Conservation (phyloP, 1,140 invertebrate genomes). For the honey bee (Apis mellifera) region DNA sequence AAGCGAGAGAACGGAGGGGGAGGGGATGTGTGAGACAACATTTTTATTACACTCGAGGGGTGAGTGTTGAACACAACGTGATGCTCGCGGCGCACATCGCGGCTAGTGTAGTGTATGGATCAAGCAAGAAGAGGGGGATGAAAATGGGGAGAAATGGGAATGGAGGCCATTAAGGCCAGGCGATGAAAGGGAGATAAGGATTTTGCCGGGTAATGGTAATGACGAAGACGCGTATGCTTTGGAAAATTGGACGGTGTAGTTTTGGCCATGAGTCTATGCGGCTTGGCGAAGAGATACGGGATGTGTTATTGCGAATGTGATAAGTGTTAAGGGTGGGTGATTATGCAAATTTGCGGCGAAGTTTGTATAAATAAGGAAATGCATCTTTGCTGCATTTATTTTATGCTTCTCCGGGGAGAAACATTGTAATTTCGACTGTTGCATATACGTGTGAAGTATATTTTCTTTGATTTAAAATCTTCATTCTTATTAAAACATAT, state of each 20-base stretch:
- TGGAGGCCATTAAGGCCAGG: not conserved
- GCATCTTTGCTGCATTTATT: too few relatives aligned
- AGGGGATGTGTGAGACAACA: not conserved
- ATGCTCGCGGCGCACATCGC: not conserved
- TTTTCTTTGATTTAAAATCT: too few relatives aligned
- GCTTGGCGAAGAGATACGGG: not conserved
- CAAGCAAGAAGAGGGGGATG: not conserved
- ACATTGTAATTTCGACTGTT: too few relatives aligned
- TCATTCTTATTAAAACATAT: too few relatives aligned
- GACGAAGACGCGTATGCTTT: not conserved
- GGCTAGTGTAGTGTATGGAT: not conserved
- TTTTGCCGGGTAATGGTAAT: not conserved
- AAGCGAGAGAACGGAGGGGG: not conserved
- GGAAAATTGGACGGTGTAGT: not conserved
- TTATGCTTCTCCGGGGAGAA: too few relatives aligned
- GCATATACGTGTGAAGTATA: too few relatives aligned
- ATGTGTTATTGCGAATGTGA: not conserved
- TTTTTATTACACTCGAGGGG: conserved; percentile 26
- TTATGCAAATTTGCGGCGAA: too few relatives aligned
- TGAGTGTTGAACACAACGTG: not conserved
- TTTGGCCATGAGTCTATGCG: not conserved
- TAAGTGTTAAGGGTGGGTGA: not conserved
- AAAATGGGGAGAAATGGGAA: not conserved
- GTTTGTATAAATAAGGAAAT: too few relatives aligned
- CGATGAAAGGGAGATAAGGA: conserved; percentile 4